These are phyloP conservation scores for Stegophylla sp. DNA, from an alignment of 2,888 invertebrate species.

Conservation along the genomic window DNA sequence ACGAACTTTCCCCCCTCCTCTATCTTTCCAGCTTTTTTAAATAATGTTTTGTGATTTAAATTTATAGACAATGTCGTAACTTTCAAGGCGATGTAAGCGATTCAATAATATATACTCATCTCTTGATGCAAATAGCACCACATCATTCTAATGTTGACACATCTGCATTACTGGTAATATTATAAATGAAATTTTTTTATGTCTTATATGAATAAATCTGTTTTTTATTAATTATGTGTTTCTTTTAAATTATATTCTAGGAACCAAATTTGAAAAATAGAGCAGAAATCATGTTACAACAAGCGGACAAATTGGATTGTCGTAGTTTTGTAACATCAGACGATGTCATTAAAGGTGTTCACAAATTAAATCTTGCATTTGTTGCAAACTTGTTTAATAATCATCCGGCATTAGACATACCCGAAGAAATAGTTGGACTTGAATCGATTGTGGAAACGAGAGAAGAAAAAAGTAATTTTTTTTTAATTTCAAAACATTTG, in stretches of 20 bases:
- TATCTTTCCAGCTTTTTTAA: too few species aligned
- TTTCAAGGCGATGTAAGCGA: slow-evolving; percentile 94
- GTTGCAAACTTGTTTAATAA: slow-evolving; percentile 99
- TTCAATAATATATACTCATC: slow-evolving; percentile 92
- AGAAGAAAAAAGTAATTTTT: slow-evolving; percentile 89
- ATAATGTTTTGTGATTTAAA: background rate
- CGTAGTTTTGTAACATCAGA: slow-evolving; percentile 93
- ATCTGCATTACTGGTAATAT: slow-evolving; percentile 80
- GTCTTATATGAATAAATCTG: too few species aligned
- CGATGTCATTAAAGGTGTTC: slow-evolving; percentile 95
- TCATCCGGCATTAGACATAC: slow-evolving; percentile 90
- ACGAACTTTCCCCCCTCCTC: too few species aligned
- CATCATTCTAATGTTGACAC: slow-evolving; percentile 81
- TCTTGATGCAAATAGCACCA: slow-evolving; percentile 95
- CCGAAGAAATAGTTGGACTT: slow-evolving; percentile 76
- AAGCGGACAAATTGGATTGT: slow-evolving; percentile 94
- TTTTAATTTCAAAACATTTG: too few species aligned
- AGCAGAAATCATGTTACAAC: slow-evolving; percentile 94
- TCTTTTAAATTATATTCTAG: slow-evolving; percentile 64
- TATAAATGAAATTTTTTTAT: too few species aligned
- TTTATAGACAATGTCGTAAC: slow-evolving; percentile 80
- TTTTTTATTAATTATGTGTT: too few species aligned
- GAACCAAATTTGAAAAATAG: slow-evolving; percentile 78
- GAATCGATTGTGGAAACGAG: slow-evolving; percentile 91
- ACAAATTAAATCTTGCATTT: slow-evolving; percentile 97